Evolutionary conservation across 2,113 vertebrate species (phyloP).

Genomic region (Ageneiosus marmoratus): DNA sequence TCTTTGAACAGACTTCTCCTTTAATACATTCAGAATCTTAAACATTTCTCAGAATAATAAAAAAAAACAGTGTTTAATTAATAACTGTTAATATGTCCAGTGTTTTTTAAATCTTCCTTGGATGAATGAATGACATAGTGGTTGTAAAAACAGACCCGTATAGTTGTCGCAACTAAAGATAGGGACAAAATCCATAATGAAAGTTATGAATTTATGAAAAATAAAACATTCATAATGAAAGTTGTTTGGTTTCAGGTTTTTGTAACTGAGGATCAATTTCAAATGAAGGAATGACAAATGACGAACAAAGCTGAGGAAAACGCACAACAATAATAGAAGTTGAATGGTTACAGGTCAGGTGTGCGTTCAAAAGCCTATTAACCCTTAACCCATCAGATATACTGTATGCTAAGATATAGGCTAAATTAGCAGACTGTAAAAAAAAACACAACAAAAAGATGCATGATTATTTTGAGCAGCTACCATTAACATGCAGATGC

Average conservation of each 20-base stretch:
- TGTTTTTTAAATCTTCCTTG: neutral
- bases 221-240: too few species aligned
- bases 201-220: too few species aligned
- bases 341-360: neutral
- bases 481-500: slow-evolving; percentile 32
- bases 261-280: slow-evolving; percentile 16
- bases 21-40: slow-evolving; percentile 56
- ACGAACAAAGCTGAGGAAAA: neutral
- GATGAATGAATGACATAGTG: neutral
- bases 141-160: slow-evolving; percentile 21
- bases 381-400: neutral
- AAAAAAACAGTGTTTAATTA: slow-evolving; percentile 7
- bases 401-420: neutral
- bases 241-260: slow-evolving; percentile 46
- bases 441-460: neutral
- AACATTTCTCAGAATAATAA: slow-evolving; percentile 3
- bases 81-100: neutral
- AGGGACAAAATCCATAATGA: too few species aligned
- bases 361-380: neutral
- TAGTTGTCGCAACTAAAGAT: neutral
- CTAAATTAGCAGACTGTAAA: neutral
- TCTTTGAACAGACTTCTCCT: neutral
- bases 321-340: neutral
- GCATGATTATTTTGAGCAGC: slow-evolving; percentile 32
- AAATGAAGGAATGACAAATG: neutral